These are phyloP conservation scores for Subacronicta megacephala DNA, from an alignment of 2,888 invertebrate species.

Conservation along the genomic window DNA sequence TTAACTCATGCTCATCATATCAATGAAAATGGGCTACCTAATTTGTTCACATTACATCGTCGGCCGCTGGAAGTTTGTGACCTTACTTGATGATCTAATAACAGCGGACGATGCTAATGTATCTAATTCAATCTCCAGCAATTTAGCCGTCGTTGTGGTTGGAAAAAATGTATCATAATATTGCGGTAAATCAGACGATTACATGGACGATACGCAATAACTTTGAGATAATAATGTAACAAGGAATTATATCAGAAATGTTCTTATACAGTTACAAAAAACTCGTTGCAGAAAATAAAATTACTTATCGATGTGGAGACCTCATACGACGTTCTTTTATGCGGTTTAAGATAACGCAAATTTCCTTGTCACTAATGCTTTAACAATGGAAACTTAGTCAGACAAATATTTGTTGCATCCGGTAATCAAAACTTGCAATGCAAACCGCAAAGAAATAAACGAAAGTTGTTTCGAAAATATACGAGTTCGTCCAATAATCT, in stretches of 20 bases:
- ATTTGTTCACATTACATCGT: too few relatives aligned
- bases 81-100: slow-evolving; percentile 76
- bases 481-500: too few relatives aligned
- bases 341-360: too few relatives aligned
- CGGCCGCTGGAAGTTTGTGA: slow-evolving; percentile 38
- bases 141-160: slow-evolving; percentile 42
- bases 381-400: too few relatives aligned
- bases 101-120: slow-evolving; percentile 70
- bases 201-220: slow-evolving; percentile 18
- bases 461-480: too few relatives aligned
- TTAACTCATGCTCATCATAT: too few relatives aligned
- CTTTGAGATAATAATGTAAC: slow-evolving; percentile 9
- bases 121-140: slow-evolving; percentile 67
- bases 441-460: too few relatives aligned
- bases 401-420: too few relatives aligned
- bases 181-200: slow-evolving; percentile 20
- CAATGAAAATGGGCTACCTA: neutral
- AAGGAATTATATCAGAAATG: slow-evolving; percentile 1
- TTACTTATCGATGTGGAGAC: neutral
- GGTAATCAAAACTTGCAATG: too few relatives aligned
- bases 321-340: too few relatives aligned
- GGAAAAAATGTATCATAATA: slow-evolving; percentile 13
- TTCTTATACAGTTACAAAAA: slow-evolving; percentile 5
- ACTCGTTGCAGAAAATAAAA: neutral
- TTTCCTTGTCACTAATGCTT: too few relatives aligned